phyloP scores from a whole-genome alignment of 2,113 vertebrate genomes.

The Microtus oregoni region DNA sequence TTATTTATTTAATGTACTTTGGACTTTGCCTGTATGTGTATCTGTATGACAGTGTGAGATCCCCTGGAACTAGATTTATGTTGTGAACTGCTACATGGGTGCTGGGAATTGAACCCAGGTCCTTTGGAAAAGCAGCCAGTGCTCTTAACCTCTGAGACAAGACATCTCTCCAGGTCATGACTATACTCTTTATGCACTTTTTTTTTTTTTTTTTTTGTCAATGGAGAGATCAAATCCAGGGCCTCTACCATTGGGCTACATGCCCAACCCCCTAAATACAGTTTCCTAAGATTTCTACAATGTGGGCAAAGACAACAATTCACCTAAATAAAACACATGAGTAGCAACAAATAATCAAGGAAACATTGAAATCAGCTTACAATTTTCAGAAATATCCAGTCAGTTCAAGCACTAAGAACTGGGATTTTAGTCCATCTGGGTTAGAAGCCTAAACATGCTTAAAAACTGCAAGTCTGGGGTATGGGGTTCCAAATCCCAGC shows the following conservation, averaged over 20 bases:
- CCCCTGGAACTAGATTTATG: too few species aligned
- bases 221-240: not conserved
- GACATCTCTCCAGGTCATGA: not conserved
- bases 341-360: constrained; percentile 50
- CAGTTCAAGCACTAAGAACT: not conserved
- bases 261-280: not conserved
- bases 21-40: too few species aligned
- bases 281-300: constrained; percentile 35
- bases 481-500: not conserved
- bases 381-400: not conserved
- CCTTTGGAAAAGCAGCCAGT: too few species aligned
- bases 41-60: too few species aligned
- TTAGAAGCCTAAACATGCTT: not conserved
- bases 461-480: not conserved
- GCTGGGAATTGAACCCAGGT: too few species aligned
- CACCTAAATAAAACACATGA: constrained; percentile 40
- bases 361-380: not conserved
- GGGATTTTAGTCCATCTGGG: not conserved
- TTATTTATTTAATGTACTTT: too few species aligned
- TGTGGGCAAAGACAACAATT: not conserved
- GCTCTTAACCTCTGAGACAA: too few species aligned
- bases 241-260: not conserved
- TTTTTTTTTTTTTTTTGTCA: too few species aligned
- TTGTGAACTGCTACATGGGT: too few species aligned
- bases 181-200: not conserved